Percentiles rank a stretch among this genome's conserved stretches.
These are phyloP conservation scores for Eupelmus urozonus DNA, from an alignment of 2,888 invertebrate genomes.

Conservation along the genomic window DNA sequence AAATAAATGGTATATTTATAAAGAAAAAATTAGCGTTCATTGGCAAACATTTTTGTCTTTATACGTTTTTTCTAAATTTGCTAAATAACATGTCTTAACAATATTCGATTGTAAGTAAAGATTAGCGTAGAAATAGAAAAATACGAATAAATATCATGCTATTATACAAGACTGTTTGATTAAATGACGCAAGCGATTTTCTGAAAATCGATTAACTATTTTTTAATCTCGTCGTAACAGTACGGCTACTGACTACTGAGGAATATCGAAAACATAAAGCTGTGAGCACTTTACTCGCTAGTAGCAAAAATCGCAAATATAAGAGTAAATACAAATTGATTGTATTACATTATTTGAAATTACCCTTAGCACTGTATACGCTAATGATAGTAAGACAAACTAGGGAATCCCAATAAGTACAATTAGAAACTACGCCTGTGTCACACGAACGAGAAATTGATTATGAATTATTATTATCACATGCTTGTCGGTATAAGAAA, in stretches of 20 bases:
- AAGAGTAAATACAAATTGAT: conserved; percentile 45
- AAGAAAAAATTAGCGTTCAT: no score
- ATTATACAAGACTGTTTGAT: no score
- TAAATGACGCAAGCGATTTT: neutral
- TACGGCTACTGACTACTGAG: no score
- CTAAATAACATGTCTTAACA: no score
- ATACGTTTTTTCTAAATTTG: no score
- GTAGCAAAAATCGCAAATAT: conserved; percentile 12
- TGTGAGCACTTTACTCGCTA: no score
- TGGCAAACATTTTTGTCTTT: neutral
- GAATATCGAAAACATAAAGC: no score
- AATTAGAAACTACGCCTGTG: conserved; percentile 34
- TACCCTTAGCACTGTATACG: neutral
- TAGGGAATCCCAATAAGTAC: conserved; percentile 11
- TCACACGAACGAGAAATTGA: conserved; percentile 28
- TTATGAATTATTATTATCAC: conserved; percentile 32
- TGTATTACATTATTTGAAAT: conserved; percentile 44
- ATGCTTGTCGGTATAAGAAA: no score
- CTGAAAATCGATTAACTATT: neutral
- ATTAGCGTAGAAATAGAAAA: no score
- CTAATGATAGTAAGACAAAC: conserved; percentile 45
- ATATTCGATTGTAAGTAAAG: no score
- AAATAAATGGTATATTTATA: no score
- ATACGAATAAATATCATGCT: no score
- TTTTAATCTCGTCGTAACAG: neutral